phyloP scores from a whole-genome alignment of 2,888 invertebrate species.

The Leuctra nigra region DNA sequence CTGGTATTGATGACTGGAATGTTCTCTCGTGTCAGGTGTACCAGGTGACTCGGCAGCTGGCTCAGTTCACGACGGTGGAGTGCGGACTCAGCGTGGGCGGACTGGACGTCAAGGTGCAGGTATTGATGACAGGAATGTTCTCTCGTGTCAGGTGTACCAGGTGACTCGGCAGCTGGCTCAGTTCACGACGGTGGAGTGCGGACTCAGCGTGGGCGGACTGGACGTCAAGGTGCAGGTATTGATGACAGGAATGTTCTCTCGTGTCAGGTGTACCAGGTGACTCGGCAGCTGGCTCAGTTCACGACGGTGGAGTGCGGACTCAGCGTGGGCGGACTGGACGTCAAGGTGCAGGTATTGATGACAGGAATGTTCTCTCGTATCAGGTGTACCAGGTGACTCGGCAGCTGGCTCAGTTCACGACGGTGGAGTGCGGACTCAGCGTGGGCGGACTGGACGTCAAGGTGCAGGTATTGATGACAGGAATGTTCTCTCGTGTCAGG shows the following conservation, averaged over 20 bases:
- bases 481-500: no score
- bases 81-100: constrained; percentile 83
- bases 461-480: no score
- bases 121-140: no score
- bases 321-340: constrained; percentile 82
- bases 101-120: constrained; percentile 72
- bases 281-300: constrained; percentile 83
- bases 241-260: no score
- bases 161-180: constrained; percentile 88
- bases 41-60: constrained; percentile 83
- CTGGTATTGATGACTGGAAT: no score
- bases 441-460: constrained; percentile 86
- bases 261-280: constrained; percentile 86
- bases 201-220: constrained; percentile 79
- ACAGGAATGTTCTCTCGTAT: no score
- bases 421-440: constrained; percentile 72
- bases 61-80: constrained; percentile 78
- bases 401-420: constrained; percentile 82
- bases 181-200: constrained; percentile 74
- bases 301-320: constrained; percentile 74
- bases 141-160: constrained; percentile 82
- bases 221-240: constrained; percentile 75
- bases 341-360: constrained; percentile 72
- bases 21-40: no score
- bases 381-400: constrained; percentile 86